A percentile compares a stretch with the other conserved stretches of the same genome.
Conservation (phyloP, 1,140 invertebrate species). For the Platorchestia sp. region DNA sequence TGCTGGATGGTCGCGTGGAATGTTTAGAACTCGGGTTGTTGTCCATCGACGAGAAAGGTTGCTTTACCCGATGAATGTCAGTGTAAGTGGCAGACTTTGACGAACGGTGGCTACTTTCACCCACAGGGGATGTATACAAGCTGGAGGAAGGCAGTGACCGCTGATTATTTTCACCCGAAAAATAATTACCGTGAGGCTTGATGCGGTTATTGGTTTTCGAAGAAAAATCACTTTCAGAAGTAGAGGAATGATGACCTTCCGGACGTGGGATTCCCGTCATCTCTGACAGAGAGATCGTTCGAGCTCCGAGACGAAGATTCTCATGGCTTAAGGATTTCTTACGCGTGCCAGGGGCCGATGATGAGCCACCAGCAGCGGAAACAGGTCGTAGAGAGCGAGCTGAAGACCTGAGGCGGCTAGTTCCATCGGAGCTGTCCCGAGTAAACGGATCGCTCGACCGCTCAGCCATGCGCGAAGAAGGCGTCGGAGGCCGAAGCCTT, state of each 20-base stretch:
- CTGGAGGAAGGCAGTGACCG: neutral
- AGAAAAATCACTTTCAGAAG: neutral
- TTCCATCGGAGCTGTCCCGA: neutral
- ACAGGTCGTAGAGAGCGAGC: conserved; percentile 32
- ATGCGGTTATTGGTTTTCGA: neutral
- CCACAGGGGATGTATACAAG: neutral
- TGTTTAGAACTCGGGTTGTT: neutral
- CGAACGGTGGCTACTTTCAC: neutral
- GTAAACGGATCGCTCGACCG: neutral
- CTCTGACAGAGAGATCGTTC: conserved; percentile 5
- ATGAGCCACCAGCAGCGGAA: neutral
- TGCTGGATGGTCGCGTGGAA: conserved; percentile 18
- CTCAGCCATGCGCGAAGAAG: neutral
- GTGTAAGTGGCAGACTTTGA: neutral
- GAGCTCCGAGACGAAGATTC: conserved; percentile 43
- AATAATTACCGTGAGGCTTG: conserved; percentile 1
- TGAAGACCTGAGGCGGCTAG: conserved; percentile 7
- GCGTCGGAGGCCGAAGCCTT: conserved; percentile 1
- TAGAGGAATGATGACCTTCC: neutral
- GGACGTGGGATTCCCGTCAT: conserved; percentile 41
- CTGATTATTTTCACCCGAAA: conserved; percentile 7
- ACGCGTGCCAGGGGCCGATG: neutral
- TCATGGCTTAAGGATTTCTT: conserved; percentile 57
- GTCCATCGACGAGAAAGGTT: neutral
- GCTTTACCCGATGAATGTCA: neutral